Evolutionary conservation across 2,888 invertebrate species (phyloP), one percentile per base, ranked within the genome.

Genomic region (Ectobius pallidus): DNA sequence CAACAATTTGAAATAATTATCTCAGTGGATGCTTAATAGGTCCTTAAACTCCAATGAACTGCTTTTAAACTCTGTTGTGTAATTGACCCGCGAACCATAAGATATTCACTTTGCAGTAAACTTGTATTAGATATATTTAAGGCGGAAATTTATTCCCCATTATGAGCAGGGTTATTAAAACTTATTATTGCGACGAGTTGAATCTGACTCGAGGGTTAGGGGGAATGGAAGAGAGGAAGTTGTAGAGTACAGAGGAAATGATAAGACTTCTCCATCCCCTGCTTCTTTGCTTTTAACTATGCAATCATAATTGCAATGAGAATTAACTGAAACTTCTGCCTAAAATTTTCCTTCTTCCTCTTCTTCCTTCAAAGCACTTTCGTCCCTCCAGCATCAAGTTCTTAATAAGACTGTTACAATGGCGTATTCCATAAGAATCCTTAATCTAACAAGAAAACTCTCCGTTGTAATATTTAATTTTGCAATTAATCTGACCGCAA

Each of bases 71-170:
- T 52, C 52, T 11, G 20, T 52, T 52, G 20, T 52, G 25, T 52
- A 2, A 52, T 52, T 52, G 52, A 22, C 25, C 25, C 52, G 20
- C 25, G 18, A 52, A 52, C 52, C 7, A 3, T 1, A 4, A 22
- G 52, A 0, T 14, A 3, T 4, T 6, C 11, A 22, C 25, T 52
- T 52, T 52, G 25, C 25, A 25, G 6, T 14, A 6, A 6, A 52
- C 25, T 52, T 52, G 52, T 52, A 52, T 52, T n/a, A 11, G 52
- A 52, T 52, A 52, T 52, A 25, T 52, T 52, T 52, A 63, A 42
- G 63, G 42, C 63, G 62, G 62, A 63, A 63, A 63, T 63, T 63
- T n/a, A 39, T 39, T 63, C 25, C 16, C 63, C 42, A 42, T 63
- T 63, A 63, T 16, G 16, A 39, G 63, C 16, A 25, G 22, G 20